Conservation (phyloP, 2,113 vertebrate species). For the Cyanocitta stelleri region DNA sequence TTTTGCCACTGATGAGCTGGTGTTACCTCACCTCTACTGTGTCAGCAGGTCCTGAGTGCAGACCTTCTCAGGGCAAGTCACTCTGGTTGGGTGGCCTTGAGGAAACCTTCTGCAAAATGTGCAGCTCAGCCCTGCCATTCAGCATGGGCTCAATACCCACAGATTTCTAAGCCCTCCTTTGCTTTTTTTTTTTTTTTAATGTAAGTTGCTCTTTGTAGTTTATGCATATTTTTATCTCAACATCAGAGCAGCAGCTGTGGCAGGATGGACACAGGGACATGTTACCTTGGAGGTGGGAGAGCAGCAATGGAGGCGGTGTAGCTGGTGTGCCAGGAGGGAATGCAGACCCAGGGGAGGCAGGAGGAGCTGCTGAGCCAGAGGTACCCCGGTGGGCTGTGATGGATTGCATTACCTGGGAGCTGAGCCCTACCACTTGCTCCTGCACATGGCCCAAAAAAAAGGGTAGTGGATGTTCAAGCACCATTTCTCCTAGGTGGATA, state of each 20-base stretch:
- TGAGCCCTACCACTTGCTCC: neutral
- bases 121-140: neutral
- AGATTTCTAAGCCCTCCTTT: neutral
- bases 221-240: neutral
- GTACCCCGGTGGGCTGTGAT: neutral
- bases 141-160: neutral
- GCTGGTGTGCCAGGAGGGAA: rapidly evolving
- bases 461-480: neutral
- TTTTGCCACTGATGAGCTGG: neutral
- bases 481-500: neutral
- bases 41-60: neutral
- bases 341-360: neutral
- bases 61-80: neutral
- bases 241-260: neutral
- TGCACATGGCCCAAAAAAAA: neutral
- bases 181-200: neutral
- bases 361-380: neutral
- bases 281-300: neutral
- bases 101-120: neutral
- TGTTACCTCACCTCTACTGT: neutral
- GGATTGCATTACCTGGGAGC: rapidly evolving
- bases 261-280: neutral
- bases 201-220: neutral
- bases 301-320: neutral
- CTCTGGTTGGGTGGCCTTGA: neutral